These are phyloP conservation scores for Limnephilus auricula DNA, from an alignment of 2,888 invertebrate species.

Conservation along the genomic window DNA sequence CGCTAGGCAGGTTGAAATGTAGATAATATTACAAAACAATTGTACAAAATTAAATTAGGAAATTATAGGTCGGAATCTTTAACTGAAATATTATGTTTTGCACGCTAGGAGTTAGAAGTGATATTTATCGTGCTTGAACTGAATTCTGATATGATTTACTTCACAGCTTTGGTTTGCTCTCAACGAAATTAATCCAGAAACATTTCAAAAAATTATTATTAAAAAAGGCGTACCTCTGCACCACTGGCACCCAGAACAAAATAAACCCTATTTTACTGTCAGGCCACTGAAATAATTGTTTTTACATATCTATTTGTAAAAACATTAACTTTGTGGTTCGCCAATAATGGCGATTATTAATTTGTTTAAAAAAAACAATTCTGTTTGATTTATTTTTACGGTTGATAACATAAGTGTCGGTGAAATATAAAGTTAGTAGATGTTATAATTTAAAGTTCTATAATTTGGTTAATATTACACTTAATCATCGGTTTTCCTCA, in stretches of 20 bases:
- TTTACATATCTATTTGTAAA: no score
- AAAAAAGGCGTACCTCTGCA: not conserved
- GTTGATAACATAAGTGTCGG: not conserved
- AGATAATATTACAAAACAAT: conserved; percentile 45
- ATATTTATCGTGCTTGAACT: conserved; percentile 47
- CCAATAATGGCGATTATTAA: no score
- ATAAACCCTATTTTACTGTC: not conserved
- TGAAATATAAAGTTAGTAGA: not conserved
- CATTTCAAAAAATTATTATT: not conserved
- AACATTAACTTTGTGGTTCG: no score
- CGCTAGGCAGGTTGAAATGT: not conserved
- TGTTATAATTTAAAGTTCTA: not conserved
- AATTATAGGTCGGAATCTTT: conserved; percentile 48
- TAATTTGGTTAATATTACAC: no score
- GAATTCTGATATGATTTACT: conserved; percentile 49
- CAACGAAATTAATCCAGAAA: conserved; percentile 20
- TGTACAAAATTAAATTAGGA: conserved; percentile 47
- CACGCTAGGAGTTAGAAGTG: conserved; percentile 31
- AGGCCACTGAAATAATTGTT: not conserved
- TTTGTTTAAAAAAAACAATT: no score
- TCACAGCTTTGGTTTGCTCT: conserved; percentile 26
- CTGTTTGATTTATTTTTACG: not conserved
- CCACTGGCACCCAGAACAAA: not conserved
- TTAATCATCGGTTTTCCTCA: no score
- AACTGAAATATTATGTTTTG: conserved; percentile 55